These are phyloP conservation scores for Indri indri DNA, from an alignment of 2,113 vertebrate genomes.

Conservation along the genomic window DNA sequence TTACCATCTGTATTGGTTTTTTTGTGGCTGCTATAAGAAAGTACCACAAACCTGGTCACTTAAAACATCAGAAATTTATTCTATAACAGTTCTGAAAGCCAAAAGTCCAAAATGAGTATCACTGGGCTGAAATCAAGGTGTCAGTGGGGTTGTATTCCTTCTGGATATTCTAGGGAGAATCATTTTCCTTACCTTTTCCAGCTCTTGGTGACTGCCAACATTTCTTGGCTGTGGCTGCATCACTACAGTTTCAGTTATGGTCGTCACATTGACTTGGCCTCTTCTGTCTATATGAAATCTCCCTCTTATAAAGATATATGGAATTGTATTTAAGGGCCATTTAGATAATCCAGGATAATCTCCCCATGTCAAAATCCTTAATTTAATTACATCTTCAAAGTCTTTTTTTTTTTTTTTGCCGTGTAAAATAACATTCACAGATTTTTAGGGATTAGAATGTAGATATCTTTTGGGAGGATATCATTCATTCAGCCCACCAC, in stretches of 20 bases:
- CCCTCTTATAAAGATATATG: not conserved
- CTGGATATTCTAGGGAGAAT: not conserved
- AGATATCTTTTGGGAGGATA: not conserved
- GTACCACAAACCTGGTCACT: not conserved
- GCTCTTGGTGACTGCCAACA: not conserved
- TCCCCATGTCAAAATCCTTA: not conserved
- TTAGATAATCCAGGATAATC: not conserved
- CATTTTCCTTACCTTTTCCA: not conserved
- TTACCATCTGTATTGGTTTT: slow-evolving; percentile 24
- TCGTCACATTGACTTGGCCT: not conserved
- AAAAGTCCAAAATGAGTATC: not conserved
- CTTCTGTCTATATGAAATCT: not conserved
- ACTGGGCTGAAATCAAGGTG: not conserved
- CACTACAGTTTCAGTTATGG: not conserved
- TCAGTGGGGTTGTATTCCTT: not conserved
- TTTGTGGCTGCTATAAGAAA: not conserved
- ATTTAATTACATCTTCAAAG: not conserved
- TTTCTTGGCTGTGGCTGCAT: slow-evolving; percentile 8
- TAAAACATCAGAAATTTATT: slow-evolving; percentile 2
- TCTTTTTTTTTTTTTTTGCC: not conserved
- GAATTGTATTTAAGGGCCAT: not conserved
- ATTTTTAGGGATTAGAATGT: not conserved
- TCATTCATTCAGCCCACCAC: not conserved
- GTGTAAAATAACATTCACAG: not conserved
- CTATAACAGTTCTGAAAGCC: not conserved